Base-by-base conservation (phyloP, 2,888 invertebrate genomes). In the Eucriotettix oculatus region DNA sequence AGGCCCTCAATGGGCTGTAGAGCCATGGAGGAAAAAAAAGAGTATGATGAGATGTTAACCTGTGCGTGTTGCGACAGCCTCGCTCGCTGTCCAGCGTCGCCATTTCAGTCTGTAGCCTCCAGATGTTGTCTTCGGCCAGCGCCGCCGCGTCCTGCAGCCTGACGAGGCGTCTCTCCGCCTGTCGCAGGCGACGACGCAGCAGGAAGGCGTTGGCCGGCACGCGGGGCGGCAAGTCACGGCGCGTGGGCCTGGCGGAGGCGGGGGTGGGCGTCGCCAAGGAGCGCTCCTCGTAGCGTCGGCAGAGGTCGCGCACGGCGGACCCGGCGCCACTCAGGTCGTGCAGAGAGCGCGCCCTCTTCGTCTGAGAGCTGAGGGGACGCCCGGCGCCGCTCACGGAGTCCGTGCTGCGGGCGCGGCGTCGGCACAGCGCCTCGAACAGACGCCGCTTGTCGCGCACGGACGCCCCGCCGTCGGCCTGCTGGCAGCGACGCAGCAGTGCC, bases 381-480 rank as follows among this genome's bases (percentile, higher is more conserved):
- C 54, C 54, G 54, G 16, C n/a, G 54, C 17, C 29, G 54, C 16
- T 14, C 54, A 16, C 16, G 16, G 12, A 83, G 67, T 83, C 85
- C 58, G 82, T 82, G 64, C 84, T 80, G 29, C 83, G 78, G 52
- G 83, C 78, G 81, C 71, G 70, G 63, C 80, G 76, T 64, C 81
- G 75, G 56, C 84, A 84, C 60, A 86, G 69, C 1, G 85, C 84
- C 68, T 86, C 86, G 68, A 86, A 86, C 17, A 86, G 72, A 14
- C 84, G 82, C 41, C 85, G 75, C 66, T 86, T 82, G 67, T 86
- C 85, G 65, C 80, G 78, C 52, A 86, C 86, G 0, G 86, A 29
- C 14, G 29, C 42, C 14, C 56, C 1, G 12, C 52, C 48, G 48
- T 48, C 48, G 16, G 75, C 74, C 66, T 78, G 76, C 67, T 80